Conservation (phyloP, 2,797 vertebrate species). For the Syngnathus acus region DNA sequence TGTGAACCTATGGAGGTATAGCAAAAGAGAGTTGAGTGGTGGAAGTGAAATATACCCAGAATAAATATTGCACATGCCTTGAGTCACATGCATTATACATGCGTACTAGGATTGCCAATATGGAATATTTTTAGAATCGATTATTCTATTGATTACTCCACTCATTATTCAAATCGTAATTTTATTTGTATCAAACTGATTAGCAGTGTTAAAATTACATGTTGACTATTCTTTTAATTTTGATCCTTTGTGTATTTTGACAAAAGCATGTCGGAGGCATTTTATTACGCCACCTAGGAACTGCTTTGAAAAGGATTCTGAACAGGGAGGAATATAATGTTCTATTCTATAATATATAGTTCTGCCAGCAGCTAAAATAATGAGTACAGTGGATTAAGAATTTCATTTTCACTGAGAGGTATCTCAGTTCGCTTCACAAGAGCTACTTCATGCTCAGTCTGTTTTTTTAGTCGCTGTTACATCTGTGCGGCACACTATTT, state of each 20-base stretch:
- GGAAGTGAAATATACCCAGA: not conserved
- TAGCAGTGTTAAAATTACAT: no score
- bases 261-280: not conserved
- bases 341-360: conserved; percentile 19
- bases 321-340: conserved; percentile 40
- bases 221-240: not conserved
- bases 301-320: conserved; percentile 19
- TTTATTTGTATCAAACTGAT: no score
- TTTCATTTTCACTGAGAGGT: conserved; percentile 24
- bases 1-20: conserved; percentile 80
- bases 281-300: not conserved
- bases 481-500: not conserved
- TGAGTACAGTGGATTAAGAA: conserved; percentile 23
- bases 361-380: conserved; percentile 43
- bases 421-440: not conserved
- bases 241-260: not conserved
- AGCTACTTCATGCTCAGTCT: no score
- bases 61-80: no score
- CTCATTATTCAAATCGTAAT: no score
- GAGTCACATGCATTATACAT: no score
- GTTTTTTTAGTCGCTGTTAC: no score
- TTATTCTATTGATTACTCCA: no score
- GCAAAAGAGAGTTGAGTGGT: conserved; percentile 11
- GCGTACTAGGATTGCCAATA: no score
- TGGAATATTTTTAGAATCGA: no score